Percentiles rank a stretch among this genome's conserved stretches.
Conservation (phyloP, 2,888 invertebrate species). For the Nemotelus nigrinus region DNA sequence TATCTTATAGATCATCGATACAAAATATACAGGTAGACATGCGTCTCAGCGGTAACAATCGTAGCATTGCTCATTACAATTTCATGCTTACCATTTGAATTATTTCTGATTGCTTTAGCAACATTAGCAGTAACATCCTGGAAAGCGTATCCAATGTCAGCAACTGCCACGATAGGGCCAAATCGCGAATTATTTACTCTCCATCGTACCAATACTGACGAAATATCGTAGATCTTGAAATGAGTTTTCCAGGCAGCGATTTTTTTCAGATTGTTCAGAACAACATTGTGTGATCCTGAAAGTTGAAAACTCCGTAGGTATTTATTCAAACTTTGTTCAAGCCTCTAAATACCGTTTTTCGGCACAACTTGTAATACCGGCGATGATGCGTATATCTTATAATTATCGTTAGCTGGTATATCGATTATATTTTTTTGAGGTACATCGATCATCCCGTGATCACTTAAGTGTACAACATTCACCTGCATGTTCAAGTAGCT, state of each 20-base stretch:
- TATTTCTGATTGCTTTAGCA: conserved; percentile 16
- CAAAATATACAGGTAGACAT: no score
- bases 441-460: conserved; percentile 76
- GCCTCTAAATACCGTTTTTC: conserved; percentile 55
- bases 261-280: conserved; percentile 59
- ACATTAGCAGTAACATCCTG: conserved; percentile 66
- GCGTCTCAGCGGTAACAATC: no score
- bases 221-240: conserved; percentile 70
- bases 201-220: conserved; percentile 71
- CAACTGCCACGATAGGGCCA: conserved; percentile 72
- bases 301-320: neutral
- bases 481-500: conserved; percentile 64
- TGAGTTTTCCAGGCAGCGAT: conserved; percentile 51
- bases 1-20: no score
- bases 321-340: neutral
- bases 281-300: neutral
- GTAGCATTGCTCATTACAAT: no score
- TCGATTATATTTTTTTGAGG: conserved; percentile 63
- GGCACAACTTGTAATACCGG: conserved; percentile 72
- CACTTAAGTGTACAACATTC: conserved; percentile 76
- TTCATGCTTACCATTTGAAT: neutral
- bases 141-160: conserved; percentile 68
- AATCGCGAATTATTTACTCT: conserved; percentile 70
- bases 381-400: conserved; percentile 65
- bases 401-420: conserved; percentile 60